A percentile compares a stretch with the other conserved stretches of the same genome.
Evolutionary conservation across 64 coral and sea anemone species (phyloP).

Genomic region (Acropora yongei): DNA sequence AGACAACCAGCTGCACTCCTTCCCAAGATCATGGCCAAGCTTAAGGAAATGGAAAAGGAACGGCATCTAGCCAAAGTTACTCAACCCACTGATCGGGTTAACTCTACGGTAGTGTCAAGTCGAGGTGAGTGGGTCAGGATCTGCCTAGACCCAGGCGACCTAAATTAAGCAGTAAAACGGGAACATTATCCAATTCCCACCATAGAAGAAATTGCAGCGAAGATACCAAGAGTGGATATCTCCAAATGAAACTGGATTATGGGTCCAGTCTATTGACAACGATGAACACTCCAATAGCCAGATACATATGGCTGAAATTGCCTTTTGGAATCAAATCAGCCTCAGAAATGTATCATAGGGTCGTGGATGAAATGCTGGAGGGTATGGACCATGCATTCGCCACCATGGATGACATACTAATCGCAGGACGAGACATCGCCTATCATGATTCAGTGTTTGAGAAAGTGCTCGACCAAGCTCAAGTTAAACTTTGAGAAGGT

Average conservation of each 20-base stretch:
- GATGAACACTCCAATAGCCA: constrained; percentile 74
- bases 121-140: constrained; percentile 31
- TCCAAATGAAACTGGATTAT: constrained; percentile 59
- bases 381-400: constrained; percentile 62
- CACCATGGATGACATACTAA: constrained; percentile 71
- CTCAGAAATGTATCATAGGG: constrained; percentile 59
- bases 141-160: constrained; percentile 8
- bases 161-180: constrained; percentile 26
- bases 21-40: constrained; percentile 18
- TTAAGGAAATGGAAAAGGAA: constrained; percentile 22
- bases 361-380: constrained; percentile 61
- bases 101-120: constrained; percentile 14
- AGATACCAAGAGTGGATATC: constrained; percentile 70
- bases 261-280: constrained; percentile 76
- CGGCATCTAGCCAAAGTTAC: constrained; percentile 44
- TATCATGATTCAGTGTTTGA: constrained; percentile 67
- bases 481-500: constrained; percentile 78
- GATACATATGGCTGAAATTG: constrained; percentile 67
- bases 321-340: constrained; percentile 74
- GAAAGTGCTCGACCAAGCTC: constrained; percentile 64
- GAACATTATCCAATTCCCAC: constrained; percentile 36
- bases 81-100: constrained; percentile 12
- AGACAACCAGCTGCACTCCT: constrained; percentile 17
- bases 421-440: constrained; percentile 45
- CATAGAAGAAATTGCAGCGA: constrained; percentile 35